Evolutionary conservation across 2,888 invertebrate genomes (phyloP).

Genomic region (Erannis defoliaria): DNA sequence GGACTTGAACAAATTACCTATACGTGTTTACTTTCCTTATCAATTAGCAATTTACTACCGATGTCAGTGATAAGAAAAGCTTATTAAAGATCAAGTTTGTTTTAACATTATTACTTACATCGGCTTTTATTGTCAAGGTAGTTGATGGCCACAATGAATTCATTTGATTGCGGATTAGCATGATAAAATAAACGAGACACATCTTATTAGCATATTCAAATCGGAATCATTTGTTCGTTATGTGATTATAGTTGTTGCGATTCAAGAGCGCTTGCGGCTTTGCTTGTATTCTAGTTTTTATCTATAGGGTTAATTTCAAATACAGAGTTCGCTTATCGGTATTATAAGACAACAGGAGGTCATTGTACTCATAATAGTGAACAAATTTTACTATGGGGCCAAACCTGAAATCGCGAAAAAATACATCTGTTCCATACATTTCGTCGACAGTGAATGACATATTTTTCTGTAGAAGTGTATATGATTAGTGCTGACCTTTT

Average conservation of each 20-base stretch:
- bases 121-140: constrained; percentile 22
- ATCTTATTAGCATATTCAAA: constrained; percentile 28
- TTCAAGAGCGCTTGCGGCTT: background rate
- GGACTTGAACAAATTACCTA: constrained; percentile 17
- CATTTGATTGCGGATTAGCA: constrained; percentile 14
- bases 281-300: background rate
- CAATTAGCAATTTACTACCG: constrained; percentile 16
- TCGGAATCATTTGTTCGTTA: constrained; percentile 22
- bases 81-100: constrained; percentile 21
- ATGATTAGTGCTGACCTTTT: too few species aligned
- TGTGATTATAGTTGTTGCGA: background rate
- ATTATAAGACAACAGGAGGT: too few species aligned
- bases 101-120: constrained; percentile 16
- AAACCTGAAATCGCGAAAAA: too few species aligned
- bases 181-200: constrained; percentile 24
- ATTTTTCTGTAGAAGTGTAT: too few species aligned
- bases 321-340: too few species aligned
- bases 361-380: too few species aligned
- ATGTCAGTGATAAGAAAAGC: constrained; percentile 13
- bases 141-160: constrained; percentile 18
- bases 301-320: background rate
- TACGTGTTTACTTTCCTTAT: constrained; percentile 22
- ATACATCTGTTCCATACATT: too few species aligned
- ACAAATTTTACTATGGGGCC: too few species aligned
- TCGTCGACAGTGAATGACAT: too few species aligned